Conservation (phyloP, 30 jellyfish, hydroid and myxozoan genomes). For the Aurelia aurita region DNA sequence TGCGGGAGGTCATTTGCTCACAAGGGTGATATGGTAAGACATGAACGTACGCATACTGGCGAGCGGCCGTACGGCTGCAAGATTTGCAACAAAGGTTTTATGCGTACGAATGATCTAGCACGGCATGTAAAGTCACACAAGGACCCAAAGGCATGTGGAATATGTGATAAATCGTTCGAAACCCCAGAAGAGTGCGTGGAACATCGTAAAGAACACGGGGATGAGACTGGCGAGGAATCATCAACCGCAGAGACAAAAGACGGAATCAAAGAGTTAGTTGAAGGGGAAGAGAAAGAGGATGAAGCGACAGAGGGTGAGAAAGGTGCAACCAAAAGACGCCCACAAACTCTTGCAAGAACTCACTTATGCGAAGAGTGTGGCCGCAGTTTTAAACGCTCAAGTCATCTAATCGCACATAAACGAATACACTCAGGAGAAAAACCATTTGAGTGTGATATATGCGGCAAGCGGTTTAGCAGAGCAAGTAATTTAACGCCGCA, state of each 20-base stretch:
- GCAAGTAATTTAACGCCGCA: conserved; percentile 90
- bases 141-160: conserved; percentile 50
- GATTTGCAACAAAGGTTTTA: conserved; percentile 53
- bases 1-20: conserved; percentile 67
- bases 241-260: not conserved
- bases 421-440: conserved; percentile 86
- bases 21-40: conserved; percentile 75
- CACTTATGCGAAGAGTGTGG: conserved; percentile 74
- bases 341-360: conserved; percentile 31
- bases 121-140: conserved; percentile 62
- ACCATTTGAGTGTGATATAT: conserved; percentile 89
- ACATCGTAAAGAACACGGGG: conserved; percentile 59
- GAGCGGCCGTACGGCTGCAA: conserved; percentile 73
- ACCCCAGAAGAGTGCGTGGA: conserved; percentile 29
- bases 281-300: not conserved
- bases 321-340: conserved; percentile 10
- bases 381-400: conserved; percentile 65
- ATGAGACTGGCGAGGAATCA: conserved; percentile 21
- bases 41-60: conserved; percentile 74
- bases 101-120: conserved; percentile 68
- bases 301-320: conserved; percentile 9
- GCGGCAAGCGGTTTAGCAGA: conserved; percentile 94
- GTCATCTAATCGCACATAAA: conserved; percentile 67
- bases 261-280: not conserved
- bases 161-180: conserved; percentile 38